Percentiles rank a stretch among this genome's conserved stretches.
These are phyloP conservation scores for Hyaena hyaena DNA, from an alignment of 2,113 vertebrate species.

Conservation along the genomic window DNA sequence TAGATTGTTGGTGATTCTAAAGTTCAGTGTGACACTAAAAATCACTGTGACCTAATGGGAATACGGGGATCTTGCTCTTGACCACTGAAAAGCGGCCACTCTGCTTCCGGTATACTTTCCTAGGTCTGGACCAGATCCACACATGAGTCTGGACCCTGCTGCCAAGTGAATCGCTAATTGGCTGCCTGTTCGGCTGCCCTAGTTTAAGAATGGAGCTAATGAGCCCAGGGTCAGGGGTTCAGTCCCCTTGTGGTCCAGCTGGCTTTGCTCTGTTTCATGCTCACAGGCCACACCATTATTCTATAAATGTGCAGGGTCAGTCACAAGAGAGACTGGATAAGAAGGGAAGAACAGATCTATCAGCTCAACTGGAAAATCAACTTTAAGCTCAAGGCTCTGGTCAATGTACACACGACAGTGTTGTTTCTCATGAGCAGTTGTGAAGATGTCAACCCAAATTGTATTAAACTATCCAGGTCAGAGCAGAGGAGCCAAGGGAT, in stretches of 20 bases:
- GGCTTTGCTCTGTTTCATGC: neutral
- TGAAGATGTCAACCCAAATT: neutral
- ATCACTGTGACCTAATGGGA: neutral
- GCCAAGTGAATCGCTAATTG: neutral
- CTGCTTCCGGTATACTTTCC: neutral
- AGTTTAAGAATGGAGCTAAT: neutral
- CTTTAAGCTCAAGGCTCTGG: neutral
- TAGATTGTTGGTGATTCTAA: neutral
- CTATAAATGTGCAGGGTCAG: neutral
- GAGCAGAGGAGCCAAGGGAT: neutral
- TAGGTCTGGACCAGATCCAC: neutral
- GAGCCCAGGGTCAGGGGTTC: neutral
- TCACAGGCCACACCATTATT: neutral
- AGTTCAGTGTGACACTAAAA: neutral
- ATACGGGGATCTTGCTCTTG: neutral
- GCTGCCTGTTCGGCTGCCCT: neutral
- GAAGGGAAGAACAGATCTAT: neutral
- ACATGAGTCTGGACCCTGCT: neutral
- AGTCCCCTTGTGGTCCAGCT: neutral
- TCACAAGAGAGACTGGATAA: neutral
- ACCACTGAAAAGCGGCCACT: neutral
- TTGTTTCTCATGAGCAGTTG: neutral
- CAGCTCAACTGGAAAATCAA: neutral
- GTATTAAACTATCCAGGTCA: neutral
- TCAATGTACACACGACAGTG: neutral